phyloP scores from a whole-genome alignment of 2,113 vertebrate species.

The Brachyhypopomus gauderio region DNA sequence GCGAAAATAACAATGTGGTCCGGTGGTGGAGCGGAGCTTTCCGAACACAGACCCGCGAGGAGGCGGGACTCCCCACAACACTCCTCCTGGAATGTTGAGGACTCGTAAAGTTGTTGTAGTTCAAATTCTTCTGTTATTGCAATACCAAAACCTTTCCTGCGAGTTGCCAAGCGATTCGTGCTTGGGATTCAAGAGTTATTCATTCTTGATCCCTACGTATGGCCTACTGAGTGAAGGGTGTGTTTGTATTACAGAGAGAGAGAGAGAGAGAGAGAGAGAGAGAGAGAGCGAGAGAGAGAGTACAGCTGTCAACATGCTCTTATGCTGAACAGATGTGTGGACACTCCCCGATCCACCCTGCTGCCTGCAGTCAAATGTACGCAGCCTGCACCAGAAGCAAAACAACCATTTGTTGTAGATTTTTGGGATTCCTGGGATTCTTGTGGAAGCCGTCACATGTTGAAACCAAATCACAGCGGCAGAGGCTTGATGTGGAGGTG shows the following conservation, averaged over 20 bases:
- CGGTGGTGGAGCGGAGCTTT: background rate
- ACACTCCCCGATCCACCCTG: slow-evolving; percentile 70
- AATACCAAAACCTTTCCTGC: slow-evolving; percentile 7
- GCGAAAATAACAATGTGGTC: background rate
- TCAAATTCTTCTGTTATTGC: background rate
- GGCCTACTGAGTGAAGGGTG: slow-evolving; percentile 20
- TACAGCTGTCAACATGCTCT: slow-evolving; percentile 78
- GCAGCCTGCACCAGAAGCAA: slow-evolving; percentile 61
- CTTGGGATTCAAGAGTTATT: slow-evolving; percentile 15
- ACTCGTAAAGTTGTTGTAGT: background rate
- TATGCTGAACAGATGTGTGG: slow-evolving; percentile 82
- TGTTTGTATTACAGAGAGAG: slow-evolving; percentile 52
- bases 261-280: slow-evolving; percentile 53
- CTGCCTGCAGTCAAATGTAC: slow-evolving; percentile 65
- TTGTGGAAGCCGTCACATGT: slow-evolving; percentile 60
- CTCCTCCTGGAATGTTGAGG: background rate
- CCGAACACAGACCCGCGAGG: too few relatives aligned
- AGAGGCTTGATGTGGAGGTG: slow-evolving; percentile 51
- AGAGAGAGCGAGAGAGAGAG: slow-evolving; percentile 41
- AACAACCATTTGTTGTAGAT: slow-evolving; percentile 77
- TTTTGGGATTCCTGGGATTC: slow-evolving; percentile 71
- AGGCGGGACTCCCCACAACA: background rate
- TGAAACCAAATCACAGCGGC: slow-evolving; percentile 58
- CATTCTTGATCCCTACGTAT: slow-evolving; percentile 21
- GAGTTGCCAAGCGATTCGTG: slow-evolving; percentile 1